Percentiles rank a stretch among this genome's conserved stretches.
phyloP scores from a whole-genome alignment of 2,888 invertebrate species.

The Spodoptera picta region DNA sequence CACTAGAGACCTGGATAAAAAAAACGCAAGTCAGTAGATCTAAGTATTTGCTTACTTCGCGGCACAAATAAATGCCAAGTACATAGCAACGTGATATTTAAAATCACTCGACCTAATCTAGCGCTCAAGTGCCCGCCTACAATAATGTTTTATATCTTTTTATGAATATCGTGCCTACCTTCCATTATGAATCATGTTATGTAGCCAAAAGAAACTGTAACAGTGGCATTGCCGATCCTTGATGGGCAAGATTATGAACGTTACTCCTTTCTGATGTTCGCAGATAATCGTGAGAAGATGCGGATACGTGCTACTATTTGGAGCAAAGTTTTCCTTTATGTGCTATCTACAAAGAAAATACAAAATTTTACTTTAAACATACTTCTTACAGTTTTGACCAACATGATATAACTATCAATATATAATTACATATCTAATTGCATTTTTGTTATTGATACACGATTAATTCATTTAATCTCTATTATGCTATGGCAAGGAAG shows the following conservation, averaged over 20 bases:
- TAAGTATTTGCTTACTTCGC: constrained; percentile 25
- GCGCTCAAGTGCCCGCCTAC: constrained; percentile 44
- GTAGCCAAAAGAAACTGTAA: constrained; percentile 21
- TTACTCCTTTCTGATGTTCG: too few relatives aligned
- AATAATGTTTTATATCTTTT: constrained; percentile 28
- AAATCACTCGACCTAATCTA: constrained; percentile 54
- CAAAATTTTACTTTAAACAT: too few relatives aligned
- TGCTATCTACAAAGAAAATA: too few relatives aligned
- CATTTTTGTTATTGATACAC: too few relatives aligned
- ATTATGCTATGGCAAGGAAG: too few relatives aligned
- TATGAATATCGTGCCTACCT: neutral
- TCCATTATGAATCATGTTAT: neutral
- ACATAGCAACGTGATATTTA: constrained; percentile 45
- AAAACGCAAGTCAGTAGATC: constrained; percentile 20
- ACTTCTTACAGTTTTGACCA: too few relatives aligned
- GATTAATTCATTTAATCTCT: too few relatives aligned
- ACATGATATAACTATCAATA: too few relatives aligned
- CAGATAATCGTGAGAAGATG: too few relatives aligned
- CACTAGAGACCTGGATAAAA: constrained; percentile 17
- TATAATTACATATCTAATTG: too few relatives aligned
- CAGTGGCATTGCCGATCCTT: constrained; percentile 16
- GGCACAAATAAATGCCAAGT: constrained; percentile 48
- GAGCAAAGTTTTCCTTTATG: too few relatives aligned
- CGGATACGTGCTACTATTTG: too few relatives aligned
- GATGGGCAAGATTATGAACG: constrained; percentile 5